Percentiles rank a stretch among this genome's conserved stretches.
These are phyloP conservation scores for Synanthedon formicaeformis DNA, from an alignment of 2,888 invertebrate genomes.

Conservation along the genomic window DNA sequence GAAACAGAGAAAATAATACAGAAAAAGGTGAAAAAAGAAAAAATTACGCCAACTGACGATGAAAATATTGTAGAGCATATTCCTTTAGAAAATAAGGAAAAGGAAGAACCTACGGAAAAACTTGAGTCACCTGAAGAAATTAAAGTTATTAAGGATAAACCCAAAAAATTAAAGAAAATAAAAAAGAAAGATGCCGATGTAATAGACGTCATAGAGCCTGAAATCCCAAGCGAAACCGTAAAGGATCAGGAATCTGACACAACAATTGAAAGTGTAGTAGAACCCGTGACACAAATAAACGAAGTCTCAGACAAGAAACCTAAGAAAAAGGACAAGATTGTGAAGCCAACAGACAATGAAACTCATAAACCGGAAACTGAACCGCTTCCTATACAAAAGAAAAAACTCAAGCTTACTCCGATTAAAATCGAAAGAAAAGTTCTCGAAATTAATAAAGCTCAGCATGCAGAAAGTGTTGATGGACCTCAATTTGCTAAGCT, in stretches of 20 bases:
- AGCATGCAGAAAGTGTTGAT: slow-evolving; percentile 72
- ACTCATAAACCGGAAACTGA: not conserved
- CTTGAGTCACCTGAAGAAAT: not conserved
- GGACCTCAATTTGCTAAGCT: slow-evolving; percentile 75
- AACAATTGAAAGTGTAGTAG: too few relatives aligned
- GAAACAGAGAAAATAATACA: too few relatives aligned
- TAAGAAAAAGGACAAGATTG: slow-evolving; percentile 1
- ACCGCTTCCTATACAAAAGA: slow-evolving; percentile 12
- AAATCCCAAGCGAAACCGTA: not conserved
- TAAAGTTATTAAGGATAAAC: not conserved
- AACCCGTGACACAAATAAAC: not conserved
- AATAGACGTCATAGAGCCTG: not conserved
- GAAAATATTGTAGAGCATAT: not conserved
- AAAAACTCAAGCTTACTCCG: slow-evolving; percentile 49
- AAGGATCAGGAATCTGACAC: too few relatives aligned
- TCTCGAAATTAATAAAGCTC: slow-evolving; percentile 72
- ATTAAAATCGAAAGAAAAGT: slow-evolving; percentile 75
- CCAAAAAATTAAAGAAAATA: not conserved
- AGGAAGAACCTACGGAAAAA: too few relatives aligned
- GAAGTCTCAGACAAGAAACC: slow-evolving; percentile 3
- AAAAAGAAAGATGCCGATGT: not conserved
- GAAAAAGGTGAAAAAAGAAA: too few relatives aligned
- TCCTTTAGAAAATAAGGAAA: too few relatives aligned
- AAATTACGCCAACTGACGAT: too few relatives aligned
- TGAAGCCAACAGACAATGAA: not conserved